Evolutionary conservation across 2,797 vertebrate genomes (phyloP).

Genomic region (Eulemur albifrons): DNA sequence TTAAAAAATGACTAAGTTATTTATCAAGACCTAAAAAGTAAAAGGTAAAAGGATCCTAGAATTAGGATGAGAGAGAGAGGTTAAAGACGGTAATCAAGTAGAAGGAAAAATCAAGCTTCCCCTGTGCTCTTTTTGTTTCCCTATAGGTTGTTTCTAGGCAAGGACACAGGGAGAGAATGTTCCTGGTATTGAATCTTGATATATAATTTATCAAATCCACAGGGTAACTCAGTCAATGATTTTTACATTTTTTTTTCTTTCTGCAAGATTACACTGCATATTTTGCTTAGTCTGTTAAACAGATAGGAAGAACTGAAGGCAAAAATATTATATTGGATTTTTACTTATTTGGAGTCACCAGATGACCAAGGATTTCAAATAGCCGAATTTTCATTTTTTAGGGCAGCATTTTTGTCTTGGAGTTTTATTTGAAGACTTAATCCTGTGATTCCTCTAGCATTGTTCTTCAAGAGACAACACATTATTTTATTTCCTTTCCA

Average conservation of each 20-base stretch:
- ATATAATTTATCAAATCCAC: constrained; percentile 38
- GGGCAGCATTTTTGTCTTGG: not conserved
- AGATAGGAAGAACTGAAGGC: not conserved
- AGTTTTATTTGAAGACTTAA: not conserved
- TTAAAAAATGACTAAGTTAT: not conserved
- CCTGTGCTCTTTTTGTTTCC: not conserved
- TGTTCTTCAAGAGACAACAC: not conserved
- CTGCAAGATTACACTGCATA: not conserved
- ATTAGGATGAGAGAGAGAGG: not conserved
- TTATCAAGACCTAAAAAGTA: not conserved
- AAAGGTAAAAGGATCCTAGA: not conserved
- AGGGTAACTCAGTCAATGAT: constrained; percentile 20
- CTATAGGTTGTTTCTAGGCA: not conserved
- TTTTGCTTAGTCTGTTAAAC: constrained; percentile 49
- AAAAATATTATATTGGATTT: constrained; percentile 38
- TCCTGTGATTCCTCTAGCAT: not conserved
- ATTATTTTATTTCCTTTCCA: constrained; percentile 4
- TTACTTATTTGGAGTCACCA: not conserved
- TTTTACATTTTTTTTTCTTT: constrained; percentile 52
- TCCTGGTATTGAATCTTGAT: not conserved
- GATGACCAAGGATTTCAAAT: constrained; percentile 5
- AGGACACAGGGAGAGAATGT: not conserved
- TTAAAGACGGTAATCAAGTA: not conserved
- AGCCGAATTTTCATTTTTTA: constrained; percentile 4
- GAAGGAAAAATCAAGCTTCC: not conserved